phyloP scores from a whole-genome alignment of 2,888 invertebrate species.

The Conistra vaccinii region DNA sequence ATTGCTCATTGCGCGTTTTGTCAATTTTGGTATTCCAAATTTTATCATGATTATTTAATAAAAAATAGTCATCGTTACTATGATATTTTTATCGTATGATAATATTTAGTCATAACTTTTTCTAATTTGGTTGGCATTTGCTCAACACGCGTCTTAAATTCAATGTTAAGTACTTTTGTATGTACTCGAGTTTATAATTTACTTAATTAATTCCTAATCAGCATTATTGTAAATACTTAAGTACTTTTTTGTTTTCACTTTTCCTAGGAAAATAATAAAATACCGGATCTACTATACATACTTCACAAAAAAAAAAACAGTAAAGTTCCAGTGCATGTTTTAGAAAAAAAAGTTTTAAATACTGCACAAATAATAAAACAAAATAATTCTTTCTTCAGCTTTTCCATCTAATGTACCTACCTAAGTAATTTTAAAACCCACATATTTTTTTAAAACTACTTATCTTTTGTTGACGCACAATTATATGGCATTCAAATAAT shows the following conservation, averaged over 20 bases:
- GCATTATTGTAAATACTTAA: not conserved
- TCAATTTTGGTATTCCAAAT: not conserved
- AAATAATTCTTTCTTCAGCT: too few relatives aligned
- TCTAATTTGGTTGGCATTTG: not conserved
- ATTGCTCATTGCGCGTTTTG: not conserved
- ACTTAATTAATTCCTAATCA: not conserved
- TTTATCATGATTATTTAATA: too few relatives aligned
- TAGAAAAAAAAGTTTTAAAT: not conserved
- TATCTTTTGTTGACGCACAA: too few relatives aligned
- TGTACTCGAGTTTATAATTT: not conserved
- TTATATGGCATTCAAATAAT: not conserved
- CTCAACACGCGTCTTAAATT: not conserved
- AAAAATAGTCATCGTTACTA: not conserved
- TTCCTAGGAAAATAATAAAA: not conserved
- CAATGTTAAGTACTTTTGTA: not conserved
- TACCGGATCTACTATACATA: not conserved
- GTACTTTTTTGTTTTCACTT: not conserved
- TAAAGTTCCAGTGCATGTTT: too few relatives aligned
- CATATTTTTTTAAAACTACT: too few relatives aligned
- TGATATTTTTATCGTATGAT: not conserved
- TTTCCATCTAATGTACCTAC: too few relatives aligned
- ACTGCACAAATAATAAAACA: too few relatives aligned
- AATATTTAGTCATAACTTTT: not conserved
- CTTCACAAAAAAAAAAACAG: not conserved
- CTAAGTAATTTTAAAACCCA: too few relatives aligned